Evolutionary conservation across 2,888 invertebrate species (phyloP).

Genomic region (Escarpia spicata): DNA sequence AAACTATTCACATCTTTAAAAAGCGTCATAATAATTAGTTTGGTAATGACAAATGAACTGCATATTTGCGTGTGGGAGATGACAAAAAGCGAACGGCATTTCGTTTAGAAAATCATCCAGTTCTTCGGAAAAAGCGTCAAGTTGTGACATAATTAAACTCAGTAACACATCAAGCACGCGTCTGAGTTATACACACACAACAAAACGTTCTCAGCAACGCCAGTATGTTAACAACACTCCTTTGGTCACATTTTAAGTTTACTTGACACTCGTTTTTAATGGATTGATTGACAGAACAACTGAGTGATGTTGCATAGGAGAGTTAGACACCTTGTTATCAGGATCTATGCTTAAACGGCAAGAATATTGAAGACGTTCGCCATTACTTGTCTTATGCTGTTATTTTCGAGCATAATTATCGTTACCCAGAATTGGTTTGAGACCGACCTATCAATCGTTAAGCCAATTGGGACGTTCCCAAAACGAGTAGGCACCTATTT

Average conservation of each 20-base stretch:
- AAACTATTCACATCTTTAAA: background rate
- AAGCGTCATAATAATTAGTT: background rate
- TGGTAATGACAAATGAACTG: background rate
- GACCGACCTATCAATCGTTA: no score
- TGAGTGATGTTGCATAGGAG: background rate
- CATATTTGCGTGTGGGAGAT: background rate
- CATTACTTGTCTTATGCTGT: no score
- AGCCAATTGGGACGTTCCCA: no score
- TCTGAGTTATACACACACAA: background rate
- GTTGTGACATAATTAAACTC: background rate
- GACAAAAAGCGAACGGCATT: background rate
- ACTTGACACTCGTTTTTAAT: background rate
- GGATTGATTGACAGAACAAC: background rate
- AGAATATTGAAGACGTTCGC: no score
- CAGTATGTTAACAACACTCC: background rate
- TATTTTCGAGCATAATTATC: no score
- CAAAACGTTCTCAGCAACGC: background rate
- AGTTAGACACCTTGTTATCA: background rate
- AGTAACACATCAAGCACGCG: background rate
- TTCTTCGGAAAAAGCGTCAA: background rate
- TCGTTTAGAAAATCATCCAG: background rate
- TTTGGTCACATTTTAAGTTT: background rate
- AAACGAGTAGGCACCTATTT: no score
- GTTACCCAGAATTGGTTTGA: no score
- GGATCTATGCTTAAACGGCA: background rate